A percentile compares a stretch with the other conserved stretches of the same genome.
Evolutionary conservation across 2,888 invertebrate species (phyloP).

Genomic region (Odiellus spinosus): DNA sequence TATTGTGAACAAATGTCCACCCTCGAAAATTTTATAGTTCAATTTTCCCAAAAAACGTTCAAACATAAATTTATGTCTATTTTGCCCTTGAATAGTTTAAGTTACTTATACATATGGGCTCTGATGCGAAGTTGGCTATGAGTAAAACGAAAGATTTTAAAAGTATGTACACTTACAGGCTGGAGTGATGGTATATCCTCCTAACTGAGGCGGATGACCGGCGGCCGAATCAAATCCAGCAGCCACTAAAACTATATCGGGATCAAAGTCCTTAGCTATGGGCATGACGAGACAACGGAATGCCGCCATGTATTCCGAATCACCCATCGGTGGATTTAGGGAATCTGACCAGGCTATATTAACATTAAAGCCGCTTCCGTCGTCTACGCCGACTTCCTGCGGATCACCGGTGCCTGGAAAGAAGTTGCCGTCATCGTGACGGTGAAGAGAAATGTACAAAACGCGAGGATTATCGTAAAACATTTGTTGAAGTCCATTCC

Average conservation of each 20-base stretch:
- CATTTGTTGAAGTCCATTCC: conserved; percentile 95
- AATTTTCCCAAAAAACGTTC: too few species aligned
- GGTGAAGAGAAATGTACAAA: conserved; percentile 90
- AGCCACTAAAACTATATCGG: conserved; percentile 87
- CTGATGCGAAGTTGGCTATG: too few species aligned
- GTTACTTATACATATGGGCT: too few species aligned
- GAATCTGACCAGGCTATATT: conserved; percentile 93
- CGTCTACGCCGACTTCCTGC: conserved; percentile 70
- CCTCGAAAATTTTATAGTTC: too few species aligned
- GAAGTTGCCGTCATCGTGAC: conserved; percentile 98
- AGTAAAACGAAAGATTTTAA: too few species aligned
- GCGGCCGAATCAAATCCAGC: conserved; percentile 95
- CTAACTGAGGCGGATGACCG: conserved; percentile 86
- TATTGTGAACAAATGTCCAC: too few species aligned
- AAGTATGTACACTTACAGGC: conserved; percentile 43
- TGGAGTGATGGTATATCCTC: conserved; percentile 86
- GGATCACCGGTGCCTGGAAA: conserved; percentile 98
- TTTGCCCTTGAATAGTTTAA: too few species aligned
- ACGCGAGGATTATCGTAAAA: conserved; percentile 90
- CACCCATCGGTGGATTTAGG: conserved; percentile 74
- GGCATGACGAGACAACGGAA: conserved; percentile 79
- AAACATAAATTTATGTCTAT: too few species aligned
- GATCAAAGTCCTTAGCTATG: conserved; percentile 76
- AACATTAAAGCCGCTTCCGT: conserved; percentile 82
- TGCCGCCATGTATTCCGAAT: conserved; percentile 88